Evolutionary conservation across 1,140 invertebrate genomes (phyloP), one percentile per base, ranked within the genome.

Genomic region (Parasteatoda tepidariorum): DNA sequence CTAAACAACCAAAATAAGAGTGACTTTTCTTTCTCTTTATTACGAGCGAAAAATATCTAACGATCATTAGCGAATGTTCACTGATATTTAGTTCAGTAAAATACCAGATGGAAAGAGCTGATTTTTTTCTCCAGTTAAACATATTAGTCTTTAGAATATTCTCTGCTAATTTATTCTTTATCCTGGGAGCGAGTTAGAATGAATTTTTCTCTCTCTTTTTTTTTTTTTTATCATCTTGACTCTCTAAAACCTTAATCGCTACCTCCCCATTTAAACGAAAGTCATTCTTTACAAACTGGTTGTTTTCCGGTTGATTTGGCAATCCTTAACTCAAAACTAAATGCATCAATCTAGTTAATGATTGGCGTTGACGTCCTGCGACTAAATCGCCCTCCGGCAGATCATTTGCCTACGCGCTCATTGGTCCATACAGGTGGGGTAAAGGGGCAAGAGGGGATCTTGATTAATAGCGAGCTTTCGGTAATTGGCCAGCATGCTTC

Each of bases 281-380:
- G 67, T 82, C 66, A 71, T 82, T 82, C 78, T 62, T 82, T 62
- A 57, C 76, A 62, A 30, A 30, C 67, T 59, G 38, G 28, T 54
- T 70, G 67, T 82, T 70, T 68, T 68, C 48, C 76, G 76, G 28
- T 68, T 79, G 76, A 79, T 79, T 68, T 31, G 61, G 15, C 76
- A 57, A 64, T 57, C 30, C 41, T 79, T 67, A 79, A 79, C 76
- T 79, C 31, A 66, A 82, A 82, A 82, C 78, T 82, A 82, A 82
- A 82, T 82, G 67, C 78, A 82, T 82, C 67, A 70, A 82, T 82
- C 78, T 82, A 71, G 66, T 71, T 82, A 82, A 82, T 82, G 78
- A 82, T 82, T 82, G 78, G 78, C 78, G 78, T 82, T 82, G 78
- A 71, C 78, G 78, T 70, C 31, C 66, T 82, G 66, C 78, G 78